A percentile compares a stretch with the other conserved stretches of the same genome.
These are phyloP conservation scores for Thaumetopoea pityocampa DNA, from an alignment of 1,140 invertebrate genomes.

Conservation along the genomic window DNA sequence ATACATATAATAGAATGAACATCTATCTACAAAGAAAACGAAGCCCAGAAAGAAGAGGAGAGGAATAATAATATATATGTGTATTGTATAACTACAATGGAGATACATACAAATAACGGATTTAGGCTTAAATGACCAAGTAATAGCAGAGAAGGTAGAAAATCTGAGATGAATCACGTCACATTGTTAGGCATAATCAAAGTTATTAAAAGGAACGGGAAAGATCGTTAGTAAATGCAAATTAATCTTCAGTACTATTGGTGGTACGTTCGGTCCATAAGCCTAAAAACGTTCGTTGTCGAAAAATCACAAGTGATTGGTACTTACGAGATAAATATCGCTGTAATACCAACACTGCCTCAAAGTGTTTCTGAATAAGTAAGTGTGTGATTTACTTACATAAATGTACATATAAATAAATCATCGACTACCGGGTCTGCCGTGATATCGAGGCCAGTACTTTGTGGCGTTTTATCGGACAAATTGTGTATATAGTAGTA, in stretches of 20 bases:
- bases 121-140: constrained; percentile 18
- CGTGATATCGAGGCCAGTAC: constrained; percentile 60
- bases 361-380: constrained; percentile 21
- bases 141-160: constrained; percentile 3
- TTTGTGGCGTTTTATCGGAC: constrained; percentile 75
- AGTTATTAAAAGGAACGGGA: too few species aligned
- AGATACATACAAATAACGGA: constrained; percentile 8
- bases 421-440: constrained; percentile 60
- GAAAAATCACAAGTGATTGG: too few species aligned
- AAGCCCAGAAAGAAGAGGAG: constrained; percentile 11
- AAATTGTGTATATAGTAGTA: constrained; percentile 53
- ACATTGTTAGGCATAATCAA: too few species aligned
- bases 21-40: constrained; percentile 10
- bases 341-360: constrained; percentile 19
- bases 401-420: constrained; percentile 33
- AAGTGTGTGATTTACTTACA: too few species aligned
- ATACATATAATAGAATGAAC: constrained; percentile 1
- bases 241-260: too few species aligned
- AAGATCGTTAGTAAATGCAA: too few species aligned
- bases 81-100: too few species aligned
- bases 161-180: too few species aligned
- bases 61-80: constrained; percentile 6
- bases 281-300: constrained; percentile 15
- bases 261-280: constrained; percentile 15
- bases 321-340: constrained; percentile 24